phyloP scores from a whole-genome alignment of 2,113 vertebrate genomes.

The Chaetops frenatus region DNA sequence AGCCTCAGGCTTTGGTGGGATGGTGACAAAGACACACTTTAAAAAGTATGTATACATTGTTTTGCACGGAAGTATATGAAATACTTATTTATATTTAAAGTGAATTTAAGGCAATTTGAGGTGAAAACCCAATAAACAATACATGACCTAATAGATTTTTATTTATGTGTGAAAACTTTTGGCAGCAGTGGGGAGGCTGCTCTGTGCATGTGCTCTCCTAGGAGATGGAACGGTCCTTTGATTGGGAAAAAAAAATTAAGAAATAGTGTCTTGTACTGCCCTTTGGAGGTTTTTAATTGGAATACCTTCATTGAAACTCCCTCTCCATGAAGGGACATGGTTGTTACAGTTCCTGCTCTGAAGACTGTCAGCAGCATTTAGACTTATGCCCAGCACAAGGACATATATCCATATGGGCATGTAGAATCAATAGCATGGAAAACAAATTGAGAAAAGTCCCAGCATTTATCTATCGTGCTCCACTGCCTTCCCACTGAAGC shows the following conservation, averaged over 20 bases:
- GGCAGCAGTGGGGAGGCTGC: not conserved
- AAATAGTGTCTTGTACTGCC: not conserved
- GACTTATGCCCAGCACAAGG: not conserved
- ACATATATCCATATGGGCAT: not conserved
- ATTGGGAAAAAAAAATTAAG: not conserved
- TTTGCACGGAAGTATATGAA: not conserved
- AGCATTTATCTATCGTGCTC: not conserved
- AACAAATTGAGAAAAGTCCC: not conserved
- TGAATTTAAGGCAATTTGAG: not conserved
- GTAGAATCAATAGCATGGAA: not conserved
- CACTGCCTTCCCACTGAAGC: not conserved
- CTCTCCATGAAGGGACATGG: not conserved
- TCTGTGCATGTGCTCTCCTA: not conserved
- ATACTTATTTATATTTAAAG: not conserved
- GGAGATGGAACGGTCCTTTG: not conserved
- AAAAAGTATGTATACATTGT: not conserved
- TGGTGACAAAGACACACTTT: not conserved
- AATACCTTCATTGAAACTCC: not conserved
- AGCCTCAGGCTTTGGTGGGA: not conserved
- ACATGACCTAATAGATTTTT: not conserved
- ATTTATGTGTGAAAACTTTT: not conserved
- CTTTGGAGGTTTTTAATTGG: not conserved
- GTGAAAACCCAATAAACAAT: not conserved
- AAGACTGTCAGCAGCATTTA: not conserved
- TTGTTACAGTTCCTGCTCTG: not conserved